Base-by-base conservation (phyloP, 2,888 invertebrate genomes). In the Sturmia bella region DNA sequence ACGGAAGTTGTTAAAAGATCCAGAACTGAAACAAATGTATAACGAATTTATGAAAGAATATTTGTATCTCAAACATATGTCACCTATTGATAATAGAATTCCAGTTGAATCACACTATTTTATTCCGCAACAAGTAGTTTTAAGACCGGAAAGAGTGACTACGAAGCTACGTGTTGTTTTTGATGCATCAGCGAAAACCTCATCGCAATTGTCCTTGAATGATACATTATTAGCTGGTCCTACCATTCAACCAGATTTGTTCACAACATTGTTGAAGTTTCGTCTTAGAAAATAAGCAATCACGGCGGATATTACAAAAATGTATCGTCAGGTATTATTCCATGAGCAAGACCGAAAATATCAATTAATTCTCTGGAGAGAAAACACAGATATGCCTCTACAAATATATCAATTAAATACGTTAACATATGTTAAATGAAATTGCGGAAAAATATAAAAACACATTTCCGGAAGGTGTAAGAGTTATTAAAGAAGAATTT, bases 61-160 rank as follows among this genome's bases (percentile, higher is more conserved):
- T n/a, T n/a, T n/a, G n/a, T n/a, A n/a, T n/a, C n/a, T n/a, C n/a
- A n/a, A n/a, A n/a, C n/a, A n/a, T n/a, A n/a, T n/a, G n/a, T n/a
- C n/a, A n/a, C n/a, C n/a, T n/a, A n/a, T n/a, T n/a, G n/a, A n/a
- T n/a, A n/a, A n/a, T n/a, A n/a, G n/a, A n/a, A n/a, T n/a, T n/a
- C n/a, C n/a, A n/a, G n/a, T n/a, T 15, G 72, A 66, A 39, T 57
- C 63, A 48, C 19, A 48, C 21, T 78, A 82, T 24, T 61, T 70
- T 32, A 73, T 84, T 19, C 84, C 82, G 9, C 82, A 82, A 13
- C 82, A 84, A 69, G 57, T 68, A 39, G 76, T 84, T 11, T 56
- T 79, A 24, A 81, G 66, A 41, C 69, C 72, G 3, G 50, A 57
- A 0, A 78, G 80, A 41, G 56, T 45, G 39, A 66, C 75, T 9